Conservation (phyloP, 2,888 invertebrate genomes). For the Drosophila multiciliata region DNA sequence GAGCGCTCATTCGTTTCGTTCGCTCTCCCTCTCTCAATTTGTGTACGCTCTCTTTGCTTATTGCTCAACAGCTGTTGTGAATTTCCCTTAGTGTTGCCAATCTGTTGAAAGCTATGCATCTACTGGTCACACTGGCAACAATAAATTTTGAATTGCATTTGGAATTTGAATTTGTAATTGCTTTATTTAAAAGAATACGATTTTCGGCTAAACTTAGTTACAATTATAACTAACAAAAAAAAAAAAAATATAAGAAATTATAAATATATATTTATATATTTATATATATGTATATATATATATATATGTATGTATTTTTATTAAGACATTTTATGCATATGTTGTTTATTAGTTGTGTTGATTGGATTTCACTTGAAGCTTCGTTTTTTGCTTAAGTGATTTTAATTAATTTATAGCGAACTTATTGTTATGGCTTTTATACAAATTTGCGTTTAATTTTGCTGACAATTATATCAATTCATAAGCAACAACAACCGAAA, state of each 20-base stretch:
- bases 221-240: conserved; percentile 55
- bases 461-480: conserved; percentile 13
- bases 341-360: conserved; percentile 16
- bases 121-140: conserved; percentile 31
- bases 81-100: conserved; percentile 24
- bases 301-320: conserved; percentile 22
- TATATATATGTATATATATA: conserved; percentile 11
- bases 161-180: conserved; percentile 43
- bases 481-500: conserved; percentile 18
- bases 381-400: conserved; percentile 13
- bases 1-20: conserved; percentile 14
- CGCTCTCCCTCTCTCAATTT: background rate
- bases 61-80: conserved; percentile 48
- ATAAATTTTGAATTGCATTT: background rate
- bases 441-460: conserved; percentile 45
- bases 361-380: conserved; percentile 18
- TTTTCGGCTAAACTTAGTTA: conserved; percentile 57
- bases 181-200: conserved; percentile 65
- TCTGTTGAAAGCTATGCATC: background rate
- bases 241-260: conserved; percentile 53
- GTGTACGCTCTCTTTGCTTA: conserved; percentile 24
- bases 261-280: background rate
- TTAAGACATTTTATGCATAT: conserved; percentile 28
- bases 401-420: conserved; percentile 68
- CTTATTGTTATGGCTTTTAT: conserved; percentile 82